phyloP scores from a whole-genome alignment of 2,888 invertebrate species.

The Synanthedon tipuliformis region DNA sequence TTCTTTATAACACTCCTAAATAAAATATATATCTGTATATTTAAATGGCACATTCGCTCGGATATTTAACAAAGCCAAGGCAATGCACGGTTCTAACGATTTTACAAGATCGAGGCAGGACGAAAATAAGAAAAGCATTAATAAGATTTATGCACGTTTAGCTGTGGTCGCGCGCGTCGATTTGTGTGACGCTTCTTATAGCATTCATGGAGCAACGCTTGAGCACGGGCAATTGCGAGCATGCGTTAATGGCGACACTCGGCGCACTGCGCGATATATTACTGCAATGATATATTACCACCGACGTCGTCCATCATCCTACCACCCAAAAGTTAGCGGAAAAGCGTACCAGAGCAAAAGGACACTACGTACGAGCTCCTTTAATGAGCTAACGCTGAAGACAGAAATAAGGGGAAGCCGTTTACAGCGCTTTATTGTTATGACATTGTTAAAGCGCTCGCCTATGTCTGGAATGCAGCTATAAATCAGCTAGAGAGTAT shows the following conservation, averaged over 20 bases:
- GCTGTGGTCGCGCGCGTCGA: slow-evolving; percentile 58
- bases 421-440: slow-evolving; percentile 59
- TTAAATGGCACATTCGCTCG: slow-evolving; percentile 7
- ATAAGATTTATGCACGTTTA: slow-evolving; percentile 63
- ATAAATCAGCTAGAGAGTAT: too few species aligned
- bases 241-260: slow-evolving; percentile 69
- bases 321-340: slow-evolving; percentile 69
- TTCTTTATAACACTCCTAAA: background rate
- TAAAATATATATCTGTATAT: background rate
- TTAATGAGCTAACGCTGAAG: slow-evolving; percentile 66
- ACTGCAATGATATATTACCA: slow-evolving; percentile 65
- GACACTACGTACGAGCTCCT: slow-evolving; percentile 43
- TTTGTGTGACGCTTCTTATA: slow-evolving; percentile 57
- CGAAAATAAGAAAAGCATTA: slow-evolving; percentile 62
- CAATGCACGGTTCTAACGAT: slow-evolving; percentile 39
- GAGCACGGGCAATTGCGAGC: slow-evolving; percentile 54
- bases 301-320: slow-evolving; percentile 63
- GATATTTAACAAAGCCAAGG: slow-evolving; percentile 30
- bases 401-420: slow-evolving; percentile 62
- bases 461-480: slow-evolving; percentile 12
- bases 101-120: slow-evolving; percentile 50
- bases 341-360: slow-evolving; percentile 53
- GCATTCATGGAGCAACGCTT: slow-evolving; percentile 33
- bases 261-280: slow-evolving; percentile 62
- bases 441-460: slow-evolving; percentile 57